Percentiles rank a stretch among this genome's conserved stretches.
Conservation (phyloP, 2,113 vertebrate species). For the Dipodomys ordii region DNA sequence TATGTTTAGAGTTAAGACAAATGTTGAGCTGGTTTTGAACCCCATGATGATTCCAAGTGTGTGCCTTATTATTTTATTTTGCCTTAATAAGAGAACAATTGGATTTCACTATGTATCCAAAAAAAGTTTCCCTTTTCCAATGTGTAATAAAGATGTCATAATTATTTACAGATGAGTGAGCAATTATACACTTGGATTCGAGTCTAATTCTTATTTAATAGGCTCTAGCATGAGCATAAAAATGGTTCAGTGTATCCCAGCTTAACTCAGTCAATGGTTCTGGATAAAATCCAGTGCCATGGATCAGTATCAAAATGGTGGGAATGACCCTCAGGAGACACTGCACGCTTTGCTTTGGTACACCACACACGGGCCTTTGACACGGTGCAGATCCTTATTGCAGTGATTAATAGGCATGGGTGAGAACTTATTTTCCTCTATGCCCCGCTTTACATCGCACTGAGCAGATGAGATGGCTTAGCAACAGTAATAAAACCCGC, state of each 20-base stretch:
- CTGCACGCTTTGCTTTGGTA: background rate
- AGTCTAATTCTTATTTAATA: background rate
- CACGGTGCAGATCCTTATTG: background rate
- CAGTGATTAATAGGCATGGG: conserved; percentile 34
- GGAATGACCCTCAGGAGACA: background rate
- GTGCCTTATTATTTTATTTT: conserved; percentile 5
- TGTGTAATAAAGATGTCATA: background rate
- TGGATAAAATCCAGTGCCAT: background rate
- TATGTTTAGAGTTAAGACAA: too few relatives aligned
- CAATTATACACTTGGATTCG: conserved; percentile 27
- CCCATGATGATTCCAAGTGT: background rate
- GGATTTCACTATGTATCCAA: background rate
- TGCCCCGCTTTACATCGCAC: conserved; percentile 1
- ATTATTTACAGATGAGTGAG: background rate
- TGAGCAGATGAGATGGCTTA: conserved; percentile 63
- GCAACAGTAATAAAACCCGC: conserved; percentile 61
- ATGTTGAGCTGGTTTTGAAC: too few relatives aligned
- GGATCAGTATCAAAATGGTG: conserved; percentile 30
- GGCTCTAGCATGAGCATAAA: background rate
- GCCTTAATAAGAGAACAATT: background rate
- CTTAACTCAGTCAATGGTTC: background rate
- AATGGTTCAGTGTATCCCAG: background rate
- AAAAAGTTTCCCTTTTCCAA: background rate
- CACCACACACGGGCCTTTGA: background rate
- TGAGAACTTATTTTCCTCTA: conserved; percentile 49